Conservation (phyloP, 2,888 invertebrate genomes). For the Argyresthia goedartella region DNA sequence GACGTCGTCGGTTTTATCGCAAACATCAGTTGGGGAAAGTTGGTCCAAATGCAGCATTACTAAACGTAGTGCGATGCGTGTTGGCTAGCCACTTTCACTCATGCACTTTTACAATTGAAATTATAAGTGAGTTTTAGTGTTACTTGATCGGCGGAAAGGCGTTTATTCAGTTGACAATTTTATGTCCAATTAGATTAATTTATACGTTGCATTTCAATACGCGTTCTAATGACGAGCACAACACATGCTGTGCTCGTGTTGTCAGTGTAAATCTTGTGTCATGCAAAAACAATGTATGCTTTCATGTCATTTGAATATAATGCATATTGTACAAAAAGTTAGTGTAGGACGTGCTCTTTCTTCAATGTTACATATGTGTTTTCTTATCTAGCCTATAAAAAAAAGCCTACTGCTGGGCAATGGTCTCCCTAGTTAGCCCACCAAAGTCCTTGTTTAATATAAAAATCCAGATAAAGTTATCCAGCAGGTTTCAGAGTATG, state of each 20-base stretch:
- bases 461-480: too few species aligned
- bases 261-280: too few species aligned
- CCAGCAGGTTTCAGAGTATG: too few species aligned
- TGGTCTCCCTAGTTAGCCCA: too few species aligned
- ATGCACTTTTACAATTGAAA: conserved; percentile 1
- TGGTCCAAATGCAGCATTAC: background rate
- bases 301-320: background rate
- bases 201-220: too few species aligned
- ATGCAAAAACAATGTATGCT: background rate
- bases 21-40: background rate
- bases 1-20: background rate
- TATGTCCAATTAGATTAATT: background rate
- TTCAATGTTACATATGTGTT: too few species aligned
- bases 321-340: background rate
- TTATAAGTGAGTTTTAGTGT: background rate
- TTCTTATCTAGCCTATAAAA: too few species aligned
- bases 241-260: too few species aligned
- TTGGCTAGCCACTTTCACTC: conserved; percentile 1
- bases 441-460: too few species aligned
- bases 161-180: background rate
- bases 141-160: background rate
- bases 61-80: background rate
- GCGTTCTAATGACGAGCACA: too few species aligned
- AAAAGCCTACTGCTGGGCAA: too few species aligned
- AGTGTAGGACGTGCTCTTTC: too few species aligned